Base-by-base conservation (phyloP, 2,113 vertebrate genomes). In the Oostethus manadensis region DNA sequence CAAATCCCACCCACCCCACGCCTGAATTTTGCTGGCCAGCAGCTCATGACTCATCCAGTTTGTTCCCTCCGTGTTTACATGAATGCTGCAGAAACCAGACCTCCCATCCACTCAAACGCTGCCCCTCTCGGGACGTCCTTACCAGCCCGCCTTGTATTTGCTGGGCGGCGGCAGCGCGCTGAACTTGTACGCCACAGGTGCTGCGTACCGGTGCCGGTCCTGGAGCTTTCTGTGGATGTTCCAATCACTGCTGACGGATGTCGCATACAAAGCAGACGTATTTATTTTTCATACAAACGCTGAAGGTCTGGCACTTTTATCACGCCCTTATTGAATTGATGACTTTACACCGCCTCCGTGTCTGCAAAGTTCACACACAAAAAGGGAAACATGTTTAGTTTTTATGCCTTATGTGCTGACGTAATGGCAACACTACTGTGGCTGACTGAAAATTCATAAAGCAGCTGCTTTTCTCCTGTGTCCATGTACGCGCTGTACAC, bases 151-250 rank as follows among this genome's bases (percentile, higher is more conserved):
- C 61, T 76, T 71, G 74, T 77, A 64, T 70, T 66, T 57, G 56
- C 51, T 57, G 54, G 65, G 73, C 56, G 29, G 54, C 70, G 23
- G 35, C 29, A 51, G 1, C 0, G 23, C 51, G 21, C 33, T 55
- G 53, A 55, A 21, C 18, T 21, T 3, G 11, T 14, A 78, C 79
- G 60, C 85, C 83, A 87, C 86, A 88, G 82, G 79, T 87, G 77
- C 77, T 63, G 58, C 66, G 29, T n/a, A n/a, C 49, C 57, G 43
- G 6, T 64, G 33, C 48, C 23, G 4, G 26, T 45, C n/a, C 13
- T 42, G 7, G 23, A 44, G 14, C 14, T 44, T 58, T 17, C 20
- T 57, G 56, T 42, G 40, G 43, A 54, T 48, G 20, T 50, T 43
- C 10, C 10, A 38, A 38, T 3, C 9, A 15, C 42, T 1, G 23